Conservation (phyloP, 2,113 vertebrate species). For the Leiothrix lutea region DNA sequence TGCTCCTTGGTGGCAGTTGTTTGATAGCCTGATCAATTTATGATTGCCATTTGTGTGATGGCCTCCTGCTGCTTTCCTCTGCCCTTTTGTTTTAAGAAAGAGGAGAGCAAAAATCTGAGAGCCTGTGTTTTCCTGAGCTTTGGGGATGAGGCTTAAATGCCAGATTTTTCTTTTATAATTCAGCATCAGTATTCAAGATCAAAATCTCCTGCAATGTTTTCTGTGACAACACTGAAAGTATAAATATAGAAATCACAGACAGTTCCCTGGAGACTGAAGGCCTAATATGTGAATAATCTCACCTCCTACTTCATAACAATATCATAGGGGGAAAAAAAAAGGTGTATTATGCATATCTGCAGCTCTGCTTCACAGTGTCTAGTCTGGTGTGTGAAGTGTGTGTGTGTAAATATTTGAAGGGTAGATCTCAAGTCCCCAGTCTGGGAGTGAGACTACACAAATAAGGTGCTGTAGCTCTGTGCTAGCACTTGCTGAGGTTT, state of each 20-base stretch:
- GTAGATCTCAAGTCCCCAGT: neutral
- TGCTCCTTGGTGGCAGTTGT: slow-evolving; percentile 20
- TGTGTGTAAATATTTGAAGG: slow-evolving; percentile 50
- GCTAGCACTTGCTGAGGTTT: neutral
- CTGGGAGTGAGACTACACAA: neutral
- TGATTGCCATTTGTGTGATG: neutral
- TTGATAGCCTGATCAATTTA: slow-evolving; percentile 46
- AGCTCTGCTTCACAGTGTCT: slow-evolving; percentile 9
- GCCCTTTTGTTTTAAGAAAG: neutral
- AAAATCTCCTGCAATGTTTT: slow-evolving; percentile 24
- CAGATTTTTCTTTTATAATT: neutral
- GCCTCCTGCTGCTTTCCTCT: slow-evolving; percentile 7
- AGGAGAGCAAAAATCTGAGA: neutral
- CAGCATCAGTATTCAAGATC: slow-evolving; percentile 10
- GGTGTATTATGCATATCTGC: slow-evolving; percentile 2
- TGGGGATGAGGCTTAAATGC: neutral
- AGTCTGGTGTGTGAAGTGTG: slow-evolving; percentile 16
- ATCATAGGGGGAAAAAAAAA: neutral
- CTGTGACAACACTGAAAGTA: neutral
- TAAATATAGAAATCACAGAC: slow-evolving; percentile 48
- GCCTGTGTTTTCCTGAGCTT: neutral
- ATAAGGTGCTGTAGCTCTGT: neutral
- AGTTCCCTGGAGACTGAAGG: slow-evolving; percentile 33
- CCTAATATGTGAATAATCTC: slow-evolving; percentile 62
- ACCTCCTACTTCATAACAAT: slow-evolving; percentile 56